Base-by-base conservation (phyloP, 2,797 vertebrate genomes). In the Hypotaenidia okinawae region DNA sequence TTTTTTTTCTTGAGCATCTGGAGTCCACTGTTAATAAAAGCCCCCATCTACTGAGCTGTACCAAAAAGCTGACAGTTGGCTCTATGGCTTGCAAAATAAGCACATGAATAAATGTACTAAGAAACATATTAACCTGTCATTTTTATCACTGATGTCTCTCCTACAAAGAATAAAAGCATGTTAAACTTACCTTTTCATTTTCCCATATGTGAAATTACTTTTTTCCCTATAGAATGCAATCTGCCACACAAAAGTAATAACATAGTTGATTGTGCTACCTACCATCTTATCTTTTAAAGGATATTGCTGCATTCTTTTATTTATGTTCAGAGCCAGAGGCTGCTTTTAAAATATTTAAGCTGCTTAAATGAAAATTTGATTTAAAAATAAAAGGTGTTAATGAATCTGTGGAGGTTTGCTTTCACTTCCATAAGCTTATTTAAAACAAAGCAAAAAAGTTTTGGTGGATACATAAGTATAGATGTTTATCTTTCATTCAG, bases 341-440 rank as follows among this genome's bases (percentile, higher is more conserved):
- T 91, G 37, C 18, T 51, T 91, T 85, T 96, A 92, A 96, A 97
- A 96, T 96, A 96, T 96, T 98, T 95, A 96, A 96, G 69, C 67
- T 89, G 58, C 63, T 96, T 93, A 96, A 97, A 96, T 91, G 54
- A 95, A 81, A 97, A 92, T 70, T 37, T 74, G 63, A 80, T 94
- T 94, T 89, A 47, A 88, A 92, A 90, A 90, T 84, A 82, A 92
- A 90, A 93, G 66, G 15, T 89, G 82, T 91, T 95, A 87, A 95
- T 92, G 55, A 93, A 80, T 88, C 78, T 87, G 10, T 82, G 28
- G n/a, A 87, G 69, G 30, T 43, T 88, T 97, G 35, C 1, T 0
- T 72, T 61, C 63, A 35, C 32, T 85, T 91, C 61, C n/a, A 25
- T 67, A 87, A 63, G 35, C 49, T 76, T 80, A 84, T 49, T 94